Base-by-base conservation (phyloP, 2,113 vertebrate species). In the Mastomys natalensis region DNA sequence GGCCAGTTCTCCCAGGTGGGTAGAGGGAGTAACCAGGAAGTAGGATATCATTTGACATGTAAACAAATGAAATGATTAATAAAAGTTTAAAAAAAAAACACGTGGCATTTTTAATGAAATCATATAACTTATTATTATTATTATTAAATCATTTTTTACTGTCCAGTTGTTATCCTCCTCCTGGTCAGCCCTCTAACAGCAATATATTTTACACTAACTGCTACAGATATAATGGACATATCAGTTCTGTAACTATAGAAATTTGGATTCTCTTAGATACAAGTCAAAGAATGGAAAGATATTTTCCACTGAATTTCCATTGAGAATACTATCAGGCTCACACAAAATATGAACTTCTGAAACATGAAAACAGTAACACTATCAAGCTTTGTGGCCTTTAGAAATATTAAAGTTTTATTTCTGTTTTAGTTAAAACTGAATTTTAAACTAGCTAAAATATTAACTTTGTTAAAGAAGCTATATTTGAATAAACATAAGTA, bases 141-240 rank as follows among this genome's bases (percentile, higher is more conserved):
- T 51, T 51, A 51, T 51, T 51, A 51, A 51, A 51, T 51, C 48
- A 51, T 51, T 7, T 51, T 51, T 51, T 51, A 51, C 48, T 8
- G 48, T 51, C 48, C 48, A 51, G 48, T 51, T 51, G 48, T 51
- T 51, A 51, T 51, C 48, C 48, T 51, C 48, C 48, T 51, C 8
- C 48, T 51, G 48, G 48, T 51, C 48, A 51, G 48, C 48, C 7
- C 48, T 9, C 48, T 9, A 51, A 51, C 48, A 51, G 48, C 48
- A 51, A 29, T 58, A 3, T 64, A 22, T 0, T 1, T 7, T 15
- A 7, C 13, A 21, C 2, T 6, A 16, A 26, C 2, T 73, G 1
- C 26, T 51, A 26, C n/a, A 45, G 72, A 87, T 51, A 62, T 40
- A 89, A 15, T 34, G 55, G 22, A n/a, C 5, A 21, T 5, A 29